Conservation (phyloP, 2,888 invertebrate genomes). For the Drosophila prolongata region DNA sequence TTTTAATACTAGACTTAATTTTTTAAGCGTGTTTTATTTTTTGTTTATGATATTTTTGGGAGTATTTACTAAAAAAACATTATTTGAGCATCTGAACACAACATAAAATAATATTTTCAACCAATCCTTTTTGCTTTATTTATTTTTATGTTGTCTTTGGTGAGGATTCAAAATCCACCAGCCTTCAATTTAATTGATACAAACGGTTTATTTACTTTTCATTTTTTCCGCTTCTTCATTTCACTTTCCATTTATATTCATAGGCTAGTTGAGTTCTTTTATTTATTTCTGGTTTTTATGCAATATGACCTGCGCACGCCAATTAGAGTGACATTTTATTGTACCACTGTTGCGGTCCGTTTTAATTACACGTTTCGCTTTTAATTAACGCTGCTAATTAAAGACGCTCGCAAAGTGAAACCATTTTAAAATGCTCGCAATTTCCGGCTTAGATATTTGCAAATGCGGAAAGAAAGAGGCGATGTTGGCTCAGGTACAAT, state of each 20-base stretch:
- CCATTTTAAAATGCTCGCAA: constrained; percentile 20
- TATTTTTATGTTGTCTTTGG: background rate
- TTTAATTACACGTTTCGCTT: constrained; percentile 39
- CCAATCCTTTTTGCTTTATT: no score
- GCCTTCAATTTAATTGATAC: constrained; percentile 8
- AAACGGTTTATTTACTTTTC: constrained; percentile 7
- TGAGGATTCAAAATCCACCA: background rate
- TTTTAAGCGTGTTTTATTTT: no score
- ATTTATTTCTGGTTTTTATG: constrained; percentile 4
- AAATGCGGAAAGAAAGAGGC: background rate
- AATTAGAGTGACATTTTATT: constrained; percentile 55
- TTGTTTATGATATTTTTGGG: no score
- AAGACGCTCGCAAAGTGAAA: constrained; percentile 16
- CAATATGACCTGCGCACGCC: background rate
- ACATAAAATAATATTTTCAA: no score
- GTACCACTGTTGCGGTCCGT: constrained; percentile 43
- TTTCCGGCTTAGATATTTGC: constrained; percentile 32
- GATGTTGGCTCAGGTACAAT: constrained; percentile 2
- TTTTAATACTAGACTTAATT: no score
- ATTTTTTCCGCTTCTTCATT: background rate
- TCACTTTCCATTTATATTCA: constrained; percentile 21
- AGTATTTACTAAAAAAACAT: no score
- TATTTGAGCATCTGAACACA: no score
- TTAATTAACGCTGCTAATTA: constrained; percentile 37
- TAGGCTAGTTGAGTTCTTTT: background rate